Conservation (phyloP, 37 sponge, comb jelly and placozoan species). For the Diacarnus erythraeanus region DNA sequence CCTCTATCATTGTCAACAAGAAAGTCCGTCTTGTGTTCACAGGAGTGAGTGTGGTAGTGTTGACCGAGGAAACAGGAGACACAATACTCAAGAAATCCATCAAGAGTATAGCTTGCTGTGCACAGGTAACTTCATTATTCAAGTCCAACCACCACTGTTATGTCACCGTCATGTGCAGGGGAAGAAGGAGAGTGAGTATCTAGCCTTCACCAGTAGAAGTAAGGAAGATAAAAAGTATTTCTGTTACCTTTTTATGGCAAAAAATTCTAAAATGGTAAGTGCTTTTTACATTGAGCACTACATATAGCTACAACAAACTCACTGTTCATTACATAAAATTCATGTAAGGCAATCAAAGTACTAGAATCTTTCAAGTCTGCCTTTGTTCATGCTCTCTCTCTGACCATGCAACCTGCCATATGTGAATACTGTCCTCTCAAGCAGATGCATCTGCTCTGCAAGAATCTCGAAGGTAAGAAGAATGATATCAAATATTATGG, state of each 20-base stretch:
- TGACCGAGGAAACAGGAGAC: slow-evolving; percentile 1
- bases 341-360: slow-evolving; percentile 20
- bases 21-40: slow-evolving; percentile 18
- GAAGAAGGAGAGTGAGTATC: slow-evolving; percentile 7
- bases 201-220: slow-evolving; percentile 30
- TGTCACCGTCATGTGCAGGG: slow-evolving; percentile 18
- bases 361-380: slow-evolving; percentile 37
- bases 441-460: slow-evolving; percentile 68
- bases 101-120: slow-evolving; percentile 23
- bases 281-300: too few relatives aligned
- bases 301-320: neutral
- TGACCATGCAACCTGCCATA: slow-evolving; percentile 17
- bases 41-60: slow-evolving; percentile 9
- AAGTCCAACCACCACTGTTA: too few relatives aligned
- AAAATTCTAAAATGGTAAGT: slow-evolving; percentile 30
- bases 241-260: slow-evolving; percentile 48
- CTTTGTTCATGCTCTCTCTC: slow-evolving; percentile 26
- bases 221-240: neutral
- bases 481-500: neutral
- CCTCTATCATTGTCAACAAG: neutral
- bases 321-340: neutral
- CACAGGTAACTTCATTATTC: slow-evolving; percentile 21
- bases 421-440: slow-evolving; percentile 78
- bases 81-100: slow-evolving; percentile 14
- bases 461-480: slow-evolving; percentile 58